Evolutionary conservation across 1,140 invertebrate genomes (phyloP).

Genomic region (Acyrthosiphon pisum): DNA sequence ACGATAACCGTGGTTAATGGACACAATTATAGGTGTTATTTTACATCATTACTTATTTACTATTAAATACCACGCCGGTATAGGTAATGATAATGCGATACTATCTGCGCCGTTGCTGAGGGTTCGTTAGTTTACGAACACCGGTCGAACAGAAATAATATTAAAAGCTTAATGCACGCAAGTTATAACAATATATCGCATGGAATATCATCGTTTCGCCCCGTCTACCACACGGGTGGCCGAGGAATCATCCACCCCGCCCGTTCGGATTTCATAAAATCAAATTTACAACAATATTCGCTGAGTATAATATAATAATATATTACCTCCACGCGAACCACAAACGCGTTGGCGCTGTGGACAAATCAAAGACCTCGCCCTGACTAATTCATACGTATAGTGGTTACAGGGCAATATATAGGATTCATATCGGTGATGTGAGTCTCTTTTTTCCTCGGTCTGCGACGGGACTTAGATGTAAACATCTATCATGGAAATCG

Average conservation of each 20-base stretch:
- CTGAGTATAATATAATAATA: not conserved
- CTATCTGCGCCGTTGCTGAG: too few relatives aligned
- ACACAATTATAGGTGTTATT: not conserved
- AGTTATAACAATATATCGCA: not conserved
- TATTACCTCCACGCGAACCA: not conserved
- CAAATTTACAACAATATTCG: not conserved
- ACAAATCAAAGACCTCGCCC: not conserved
- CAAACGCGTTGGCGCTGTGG: not conserved
- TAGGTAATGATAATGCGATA: too few relatives aligned
- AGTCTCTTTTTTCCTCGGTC: not conserved
- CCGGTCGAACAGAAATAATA: not conserved
- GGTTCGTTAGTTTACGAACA: not conserved
- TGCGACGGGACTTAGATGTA: not conserved
- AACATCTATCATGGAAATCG: not conserved
- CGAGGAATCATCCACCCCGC: not conserved
- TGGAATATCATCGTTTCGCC: not conserved
- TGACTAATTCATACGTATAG: not conserved
- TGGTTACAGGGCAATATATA: not conserved
- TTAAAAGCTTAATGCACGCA: not conserved
- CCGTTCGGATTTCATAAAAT: not conserved
- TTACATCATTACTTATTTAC: not conserved
- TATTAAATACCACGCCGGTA: not conserved
- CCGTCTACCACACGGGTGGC: not conserved
- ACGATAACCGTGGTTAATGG: not conserved
- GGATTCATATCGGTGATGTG: not conserved